Conservation (phyloP, 2,888 invertebrate genomes). For the Congeria kusceri region DNA sequence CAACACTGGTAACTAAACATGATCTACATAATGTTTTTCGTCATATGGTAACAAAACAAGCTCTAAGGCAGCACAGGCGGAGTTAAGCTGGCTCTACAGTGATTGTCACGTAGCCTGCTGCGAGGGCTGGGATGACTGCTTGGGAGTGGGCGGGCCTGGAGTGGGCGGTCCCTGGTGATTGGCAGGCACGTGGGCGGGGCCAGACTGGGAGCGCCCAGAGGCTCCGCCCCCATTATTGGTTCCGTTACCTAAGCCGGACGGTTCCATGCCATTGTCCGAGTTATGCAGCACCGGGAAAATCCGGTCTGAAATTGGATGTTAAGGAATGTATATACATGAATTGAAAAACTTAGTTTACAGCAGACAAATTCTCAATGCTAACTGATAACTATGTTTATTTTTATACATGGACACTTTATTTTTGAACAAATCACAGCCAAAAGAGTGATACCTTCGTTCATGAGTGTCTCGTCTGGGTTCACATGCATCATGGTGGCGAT, state of each 20-base stretch:
- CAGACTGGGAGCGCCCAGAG: constrained; percentile 58
- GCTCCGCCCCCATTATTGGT: constrained; percentile 66
- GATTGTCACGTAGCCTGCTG: constrained; percentile 71
- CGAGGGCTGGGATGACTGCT: constrained; percentile 66
- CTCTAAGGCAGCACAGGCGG: too few species aligned
- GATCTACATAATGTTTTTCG: too few species aligned
- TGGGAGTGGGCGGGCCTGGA: constrained; percentile 66
- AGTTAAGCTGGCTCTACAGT: constrained; percentile 4
- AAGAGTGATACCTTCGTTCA: constrained; percentile 87
- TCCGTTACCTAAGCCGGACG: constrained; percentile 53
- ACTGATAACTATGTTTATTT: too few species aligned
- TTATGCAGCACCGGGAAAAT: constrained; percentile 74
- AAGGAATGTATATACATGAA: too few species aligned
- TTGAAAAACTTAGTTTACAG: too few species aligned
- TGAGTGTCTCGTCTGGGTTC: constrained; percentile 88
- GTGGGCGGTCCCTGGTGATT: constrained; percentile 69
- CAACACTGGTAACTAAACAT: too few species aligned
- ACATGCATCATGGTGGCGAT: constrained; percentile 89
- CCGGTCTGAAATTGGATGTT: constrained; percentile 66
- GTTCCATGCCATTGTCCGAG: constrained; percentile 67
- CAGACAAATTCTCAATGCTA: too few species aligned
- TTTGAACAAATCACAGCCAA: too few species aligned
- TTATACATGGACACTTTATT: too few species aligned
- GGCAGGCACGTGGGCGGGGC: constrained; percentile 60
- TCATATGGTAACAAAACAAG: too few species aligned